Conservation (phyloP, 2,888 invertebrate genomes). For the Protodeltote pygarga region DNA sequence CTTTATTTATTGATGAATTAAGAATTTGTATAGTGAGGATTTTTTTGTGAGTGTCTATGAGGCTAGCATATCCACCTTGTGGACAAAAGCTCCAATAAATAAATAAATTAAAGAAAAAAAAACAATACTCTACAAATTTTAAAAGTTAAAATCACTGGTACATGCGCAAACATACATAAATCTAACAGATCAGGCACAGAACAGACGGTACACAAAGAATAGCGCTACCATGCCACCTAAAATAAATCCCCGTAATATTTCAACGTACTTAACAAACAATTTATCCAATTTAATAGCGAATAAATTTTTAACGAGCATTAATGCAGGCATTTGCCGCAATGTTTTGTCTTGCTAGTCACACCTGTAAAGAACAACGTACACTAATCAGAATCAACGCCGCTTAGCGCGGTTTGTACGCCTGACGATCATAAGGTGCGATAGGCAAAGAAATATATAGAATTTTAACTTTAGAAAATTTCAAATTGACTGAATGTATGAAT, state of each 20-base stretch:
- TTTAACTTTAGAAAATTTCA: too few relatives aligned
- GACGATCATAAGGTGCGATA: background rate
- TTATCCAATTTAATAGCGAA: constrained; percentile 24
- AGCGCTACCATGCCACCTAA: background rate
- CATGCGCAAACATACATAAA: too few relatives aligned
- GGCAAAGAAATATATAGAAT: background rate
- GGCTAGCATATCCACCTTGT: too few relatives aligned
- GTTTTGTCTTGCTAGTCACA: constrained; percentile 25
- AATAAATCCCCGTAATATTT: constrained; percentile 7
- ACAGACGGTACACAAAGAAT: background rate
- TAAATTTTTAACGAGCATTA: constrained; percentile 30
- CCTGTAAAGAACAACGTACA: constrained; percentile 12
- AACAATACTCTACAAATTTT: too few relatives aligned
- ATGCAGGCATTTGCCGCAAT: constrained; percentile 25
- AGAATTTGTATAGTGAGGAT: too few relatives aligned
- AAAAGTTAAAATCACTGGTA: too few relatives aligned
- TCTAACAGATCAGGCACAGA: background rate
- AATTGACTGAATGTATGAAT: too few relatives aligned
- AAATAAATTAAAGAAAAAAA: too few relatives aligned
- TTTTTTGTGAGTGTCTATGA: too few relatives aligned
- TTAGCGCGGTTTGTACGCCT: background rate
- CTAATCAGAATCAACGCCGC: background rate
- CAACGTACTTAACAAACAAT: constrained; percentile 25
- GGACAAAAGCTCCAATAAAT: too few relatives aligned
- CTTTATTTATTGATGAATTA: too few relatives aligned